Evolutionary conservation across 1,140 invertebrate species (phyloP), one percentile per base, ranked within the genome.

Genomic region (Brachionus rubens): DNA sequence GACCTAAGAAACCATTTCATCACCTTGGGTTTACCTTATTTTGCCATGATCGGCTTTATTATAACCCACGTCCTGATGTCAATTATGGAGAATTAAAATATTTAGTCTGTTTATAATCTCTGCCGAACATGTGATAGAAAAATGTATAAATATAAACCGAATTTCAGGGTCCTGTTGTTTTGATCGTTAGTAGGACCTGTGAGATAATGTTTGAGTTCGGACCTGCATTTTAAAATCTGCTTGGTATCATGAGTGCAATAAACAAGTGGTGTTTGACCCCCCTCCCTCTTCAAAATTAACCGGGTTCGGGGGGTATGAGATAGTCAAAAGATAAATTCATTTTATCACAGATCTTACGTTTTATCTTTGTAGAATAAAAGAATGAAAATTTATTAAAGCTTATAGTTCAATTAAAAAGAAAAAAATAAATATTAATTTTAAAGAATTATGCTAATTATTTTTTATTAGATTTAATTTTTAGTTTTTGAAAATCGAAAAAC

Each of bases 71-170:
- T 43, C 50, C n/a, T 12, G 7, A 10, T 26, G 50, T 28, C 7
- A 54, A 24, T 54, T 24, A 7, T 12, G 50, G 10, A 54, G n/a
- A n/a, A n/a, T n/a, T n/a, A 26, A 54, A 54, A 54, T 24, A 26
- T 54, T 54, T 7, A 54, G n/a, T 26, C 9, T 26, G n/a, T 54
- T 12, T 12, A 54, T 54, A n/a, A 28, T 54, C 50, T 12, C 76
- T 62, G 1, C 90, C 90, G 79, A 87, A 91, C 90, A 91, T 91
- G 79, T 90, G 89, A 33, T 90, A 90, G 85, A 88, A 90, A 79
- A 91, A 90, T 78, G 88, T 86, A 92, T 82, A 91, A 87, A 80
- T 91, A 92, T 80, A 90, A 87, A 19, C 91, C 91, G 90, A n/a
- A n/a, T n/a, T 81, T 9, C 26, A n/a, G 78, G 79, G 77, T 80